Percentiles rank a stretch among this genome's conserved stretches.
These are phyloP conservation scores for Melinaea menophilus DNA, from an alignment of 2,888 invertebrate genomes.

Conservation along the genomic window DNA sequence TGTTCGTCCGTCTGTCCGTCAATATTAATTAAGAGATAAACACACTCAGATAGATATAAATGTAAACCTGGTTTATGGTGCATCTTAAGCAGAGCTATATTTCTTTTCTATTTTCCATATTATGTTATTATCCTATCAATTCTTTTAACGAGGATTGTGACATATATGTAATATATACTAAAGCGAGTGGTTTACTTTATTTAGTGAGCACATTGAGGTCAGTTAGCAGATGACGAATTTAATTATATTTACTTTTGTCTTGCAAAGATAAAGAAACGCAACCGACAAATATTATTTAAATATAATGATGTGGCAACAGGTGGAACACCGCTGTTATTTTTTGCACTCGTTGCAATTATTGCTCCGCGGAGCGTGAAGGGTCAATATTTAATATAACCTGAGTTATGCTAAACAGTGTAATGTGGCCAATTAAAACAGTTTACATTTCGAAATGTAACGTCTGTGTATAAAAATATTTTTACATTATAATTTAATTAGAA, in stretches of 20 bases:
- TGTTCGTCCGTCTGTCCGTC: too few relatives aligned
- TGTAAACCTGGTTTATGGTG: too few relatives aligned
- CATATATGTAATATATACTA: background rate
- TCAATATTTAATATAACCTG: background rate
- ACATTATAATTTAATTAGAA: too few relatives aligned
- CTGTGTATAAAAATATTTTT: too few relatives aligned
- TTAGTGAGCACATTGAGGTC: conserved; percentile 3
- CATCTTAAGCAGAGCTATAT: too few relatives aligned
- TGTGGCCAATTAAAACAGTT: background rate
- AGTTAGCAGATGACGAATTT: background rate
- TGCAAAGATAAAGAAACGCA: conserved; percentile 13
- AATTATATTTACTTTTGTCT: conserved; percentile 23
- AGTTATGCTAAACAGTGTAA: background rate
- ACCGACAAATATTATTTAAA: conserved; percentile 18
- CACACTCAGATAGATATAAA: too few relatives aligned
- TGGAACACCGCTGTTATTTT: background rate
- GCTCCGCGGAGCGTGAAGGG: conserved; percentile 2
- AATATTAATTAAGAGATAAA: too few relatives aligned
- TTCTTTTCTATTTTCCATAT: too few relatives aligned
- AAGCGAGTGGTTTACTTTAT: background rate
- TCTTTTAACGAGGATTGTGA: background rate
- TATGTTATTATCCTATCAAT: too few relatives aligned
- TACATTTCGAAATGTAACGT: background rate
- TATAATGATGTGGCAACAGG: conserved; percentile 6
- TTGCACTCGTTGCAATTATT: background rate